Percentiles rank a stretch among this genome's conserved stretches.
phyloP scores from a whole-genome alignment of 2,888 invertebrate genomes.

The Linyphia triangularis region DNA sequence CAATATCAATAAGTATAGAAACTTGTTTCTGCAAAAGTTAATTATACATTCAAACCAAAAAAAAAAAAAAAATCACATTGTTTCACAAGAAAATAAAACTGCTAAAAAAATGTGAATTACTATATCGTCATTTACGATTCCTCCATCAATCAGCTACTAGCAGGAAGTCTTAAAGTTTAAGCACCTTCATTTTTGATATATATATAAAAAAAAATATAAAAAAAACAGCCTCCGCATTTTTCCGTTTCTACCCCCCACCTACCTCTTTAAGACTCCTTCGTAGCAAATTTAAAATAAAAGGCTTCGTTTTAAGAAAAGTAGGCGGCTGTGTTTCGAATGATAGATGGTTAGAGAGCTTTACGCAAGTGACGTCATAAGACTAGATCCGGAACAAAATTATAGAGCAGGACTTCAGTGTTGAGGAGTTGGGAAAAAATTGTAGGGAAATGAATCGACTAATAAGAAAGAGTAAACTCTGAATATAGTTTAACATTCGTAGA shows the following conservation, averaged over 20 bases:
- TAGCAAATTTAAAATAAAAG: conserved; percentile 64
- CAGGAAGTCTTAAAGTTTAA: conserved; percentile 58
- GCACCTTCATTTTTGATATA: conserved; percentile 28
- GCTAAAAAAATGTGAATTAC: neutral
- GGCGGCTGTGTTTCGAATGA: conserved; percentile 52
- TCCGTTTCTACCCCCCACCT: conserved; percentile 14
- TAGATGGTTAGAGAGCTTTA: conserved; percentile 55
- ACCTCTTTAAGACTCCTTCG: conserved; percentile 33
- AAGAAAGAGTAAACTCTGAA: neutral
- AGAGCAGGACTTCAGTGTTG: conserved; percentile 60
- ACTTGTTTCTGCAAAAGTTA: neutral
- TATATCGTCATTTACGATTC: conserved; percentile 43
- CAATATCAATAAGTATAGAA: conserved; percentile 7
- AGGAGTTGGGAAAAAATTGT: conserved; percentile 34
- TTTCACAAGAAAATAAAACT: neutral
- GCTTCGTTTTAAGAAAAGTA: conserved; percentile 52
- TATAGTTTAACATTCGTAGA: conserved; percentile 37
- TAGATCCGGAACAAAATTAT: conserved; percentile 68
- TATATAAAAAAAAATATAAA: conserved; percentile 47
- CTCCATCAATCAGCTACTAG: conserved; percentile 55
- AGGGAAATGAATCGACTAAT: neutral
- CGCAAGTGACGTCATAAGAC: conserved; percentile 44
- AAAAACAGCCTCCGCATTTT: too few species aligned
- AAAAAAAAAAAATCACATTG: neutral
- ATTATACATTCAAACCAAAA: too few species aligned